phyloP scores from a whole-genome alignment of 2,888 invertebrate species.

The Arrhopalites spinosus region DNA sequence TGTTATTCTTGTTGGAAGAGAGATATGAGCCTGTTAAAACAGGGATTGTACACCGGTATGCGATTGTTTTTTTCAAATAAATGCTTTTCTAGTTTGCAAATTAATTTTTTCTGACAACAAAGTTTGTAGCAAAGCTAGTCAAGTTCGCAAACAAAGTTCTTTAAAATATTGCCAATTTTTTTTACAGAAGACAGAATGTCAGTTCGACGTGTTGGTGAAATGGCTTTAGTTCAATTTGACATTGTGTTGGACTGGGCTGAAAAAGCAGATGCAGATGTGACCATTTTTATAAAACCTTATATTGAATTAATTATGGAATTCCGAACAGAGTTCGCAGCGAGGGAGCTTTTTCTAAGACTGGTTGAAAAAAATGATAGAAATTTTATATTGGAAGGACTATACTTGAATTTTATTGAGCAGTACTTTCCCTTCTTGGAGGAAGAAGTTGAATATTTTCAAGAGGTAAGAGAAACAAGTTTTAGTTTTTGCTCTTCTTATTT shows the following conservation, averaged over 20 bases:
- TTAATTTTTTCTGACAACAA: neutral
- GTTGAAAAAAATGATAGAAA: conserved; percentile 37
- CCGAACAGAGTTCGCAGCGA: conserved; percentile 33
- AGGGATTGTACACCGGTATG: neutral
- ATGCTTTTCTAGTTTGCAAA: too few relatives aligned
- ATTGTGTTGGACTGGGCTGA: conserved; percentile 17
- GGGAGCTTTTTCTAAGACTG: conserved; percentile 38
- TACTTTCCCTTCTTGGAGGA: conserved; percentile 33
- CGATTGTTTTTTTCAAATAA: too few relatives aligned
- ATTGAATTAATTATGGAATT: conserved; percentile 42
- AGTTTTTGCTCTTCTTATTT: too few relatives aligned
- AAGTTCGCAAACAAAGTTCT: neutral
- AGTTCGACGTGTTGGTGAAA: conserved; percentile 35
- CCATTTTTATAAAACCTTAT: conserved; percentile 45
- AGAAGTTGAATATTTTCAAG: conserved; percentile 29
- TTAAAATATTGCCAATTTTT: neutral
- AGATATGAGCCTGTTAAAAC: conserved; percentile 3
- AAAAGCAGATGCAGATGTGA: conserved; percentile 38
- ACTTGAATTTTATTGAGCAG: conserved; percentile 41
- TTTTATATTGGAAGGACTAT: conserved; percentile 40
- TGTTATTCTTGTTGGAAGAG: conserved; percentile 38
- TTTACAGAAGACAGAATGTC: neutral
- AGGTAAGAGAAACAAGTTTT: conserved; percentile 14
- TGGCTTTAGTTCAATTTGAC: conserved; percentile 41
- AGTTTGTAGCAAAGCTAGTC: neutral